Conservation (phyloP, 2,888 invertebrate species). For the Callosobruchus maculatus region DNA sequence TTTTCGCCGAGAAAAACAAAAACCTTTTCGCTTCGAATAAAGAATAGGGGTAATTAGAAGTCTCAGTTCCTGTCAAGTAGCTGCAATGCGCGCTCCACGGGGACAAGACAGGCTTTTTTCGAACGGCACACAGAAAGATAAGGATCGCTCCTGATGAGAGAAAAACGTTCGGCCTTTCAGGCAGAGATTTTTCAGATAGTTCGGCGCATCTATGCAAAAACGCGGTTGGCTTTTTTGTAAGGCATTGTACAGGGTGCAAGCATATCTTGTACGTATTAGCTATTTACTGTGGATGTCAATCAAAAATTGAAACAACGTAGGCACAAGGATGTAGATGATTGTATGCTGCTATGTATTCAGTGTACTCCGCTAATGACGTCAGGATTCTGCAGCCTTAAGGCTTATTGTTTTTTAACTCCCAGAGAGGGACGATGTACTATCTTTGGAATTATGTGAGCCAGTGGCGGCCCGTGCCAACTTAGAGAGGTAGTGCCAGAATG, state of each 20-base stretch:
- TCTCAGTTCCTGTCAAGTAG: slow-evolving; percentile 45
- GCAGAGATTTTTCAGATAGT: slow-evolving; percentile 15
- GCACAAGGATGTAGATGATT: too few relatives aligned
- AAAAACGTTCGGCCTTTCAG: slow-evolving; percentile 17
- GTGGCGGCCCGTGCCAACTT: too few relatives aligned
- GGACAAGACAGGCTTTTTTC: slow-evolving; percentile 37
- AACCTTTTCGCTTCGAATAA: slow-evolving; percentile 37
- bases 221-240: background rate
- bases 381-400: too few relatives aligned
- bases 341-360: too few relatives aligned
- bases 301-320: too few relatives aligned
- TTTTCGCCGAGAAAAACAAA: slow-evolving; percentile 21
- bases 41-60: slow-evolving; percentile 47
- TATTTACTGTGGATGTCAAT: too few relatives aligned
- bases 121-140: slow-evolving; percentile 32
- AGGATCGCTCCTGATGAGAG: slow-evolving; percentile 27
- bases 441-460: too few relatives aligned
- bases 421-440: too few relatives aligned
- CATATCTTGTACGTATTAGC: too few relatives aligned
- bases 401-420: too few relatives aligned
- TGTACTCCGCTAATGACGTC: too few relatives aligned
- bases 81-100: slow-evolving; percentile 35
- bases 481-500: too few relatives aligned
- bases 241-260: background rate
- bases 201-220: slow-evolving; percentile 8